Evolutionary conservation across 2,888 invertebrate species (phyloP), one percentile per base, ranked within the genome.

Genomic region (Sthenelais limicola): DNA sequence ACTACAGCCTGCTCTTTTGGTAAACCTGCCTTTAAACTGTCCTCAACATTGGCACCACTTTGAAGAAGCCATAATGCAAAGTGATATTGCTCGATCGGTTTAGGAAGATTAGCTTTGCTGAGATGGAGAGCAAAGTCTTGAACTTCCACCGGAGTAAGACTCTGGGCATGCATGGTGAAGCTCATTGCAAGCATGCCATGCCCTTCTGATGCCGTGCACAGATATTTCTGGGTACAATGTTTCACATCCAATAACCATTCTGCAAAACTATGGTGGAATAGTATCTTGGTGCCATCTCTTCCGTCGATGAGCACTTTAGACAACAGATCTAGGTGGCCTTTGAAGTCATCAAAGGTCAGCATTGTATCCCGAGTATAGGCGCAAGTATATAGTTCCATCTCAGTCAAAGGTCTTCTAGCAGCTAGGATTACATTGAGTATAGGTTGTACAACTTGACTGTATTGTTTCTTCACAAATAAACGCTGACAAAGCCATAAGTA

Each of bases 221-320:
- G 90, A 88, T 96, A 98, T 81, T 96, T 94, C 80, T 96, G 93
- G 1, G 97, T 98, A 87, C 97, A 97, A 85, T 98, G 97, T 88
- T 98, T 98, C n/a, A 98, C 97, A 87, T 98, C 98, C 70, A 95
- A 89, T 79, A 98, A 89, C 98, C 98, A 98, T 85, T 94, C 94
- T 30, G 96, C 94, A 88, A 97, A 97, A 75, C 96, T 96, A 86
- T 95, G 95, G 88, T 98, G 97, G 89, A 97, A 97, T 56, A 97
- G 90, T 68, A 92, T 91, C 74, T 82, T 83, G n/a, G 81, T 82
- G 5, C 80, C 81, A 66, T 80, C 94, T 91, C 81, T 92, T 91
- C 86, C 96, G 94, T 78, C 94, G 93, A 73, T 92, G 89, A 49
- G 93, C 92, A 84, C 80, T 72, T 85, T 84, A n/a, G 82, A 80